Conservation (phyloP, 2,888 invertebrate genomes). For the Atethmia centrago region DNA sequence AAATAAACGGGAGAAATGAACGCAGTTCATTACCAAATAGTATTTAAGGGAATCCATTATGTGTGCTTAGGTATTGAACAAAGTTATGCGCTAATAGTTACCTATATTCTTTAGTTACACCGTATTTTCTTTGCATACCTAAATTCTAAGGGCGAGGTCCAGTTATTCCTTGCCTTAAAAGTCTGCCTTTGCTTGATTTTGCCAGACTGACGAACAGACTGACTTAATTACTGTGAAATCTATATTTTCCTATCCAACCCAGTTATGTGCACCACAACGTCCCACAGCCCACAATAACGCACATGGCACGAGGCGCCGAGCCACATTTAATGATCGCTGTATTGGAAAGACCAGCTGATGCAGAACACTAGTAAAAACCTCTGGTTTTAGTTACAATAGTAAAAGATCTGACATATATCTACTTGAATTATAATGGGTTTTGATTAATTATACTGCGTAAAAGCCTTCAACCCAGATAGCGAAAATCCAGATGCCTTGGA, state of each 20-base stretch:
- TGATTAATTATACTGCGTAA: neutral
- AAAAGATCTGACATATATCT: neutral
- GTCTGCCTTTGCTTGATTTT: too few species aligned
- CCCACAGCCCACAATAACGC: slow-evolving; percentile 31
- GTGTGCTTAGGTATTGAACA: neutral
- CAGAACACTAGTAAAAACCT: slow-evolving; percentile 43
- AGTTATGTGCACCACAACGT: slow-evolving; percentile 27
- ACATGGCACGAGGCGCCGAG: slow-evolving; percentile 29
- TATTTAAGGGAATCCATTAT: slow-evolving; percentile 3
- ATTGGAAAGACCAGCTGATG: slow-evolving; percentile 71
- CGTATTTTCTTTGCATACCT: too few species aligned
- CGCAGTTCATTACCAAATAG: slow-evolving; percentile 52
- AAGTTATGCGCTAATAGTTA: neutral
- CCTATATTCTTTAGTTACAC: neutral
- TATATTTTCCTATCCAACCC: slow-evolving; percentile 8
- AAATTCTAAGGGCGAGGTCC: neutral
- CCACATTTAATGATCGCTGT: slow-evolving; percentile 57
- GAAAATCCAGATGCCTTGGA: too few species aligned
- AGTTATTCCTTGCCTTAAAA: neutral
- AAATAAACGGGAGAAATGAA: slow-evolving; percentile 47
- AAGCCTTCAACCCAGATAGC: too few species aligned
- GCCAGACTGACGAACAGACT: neutral
- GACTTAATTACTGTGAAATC: neutral
- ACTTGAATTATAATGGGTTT: neutral
- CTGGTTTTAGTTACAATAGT: slow-evolving; percentile 18